phyloP scores from a whole-genome alignment of 1,140 invertebrate genomes.

The Hesperophylax magnus region DNA sequence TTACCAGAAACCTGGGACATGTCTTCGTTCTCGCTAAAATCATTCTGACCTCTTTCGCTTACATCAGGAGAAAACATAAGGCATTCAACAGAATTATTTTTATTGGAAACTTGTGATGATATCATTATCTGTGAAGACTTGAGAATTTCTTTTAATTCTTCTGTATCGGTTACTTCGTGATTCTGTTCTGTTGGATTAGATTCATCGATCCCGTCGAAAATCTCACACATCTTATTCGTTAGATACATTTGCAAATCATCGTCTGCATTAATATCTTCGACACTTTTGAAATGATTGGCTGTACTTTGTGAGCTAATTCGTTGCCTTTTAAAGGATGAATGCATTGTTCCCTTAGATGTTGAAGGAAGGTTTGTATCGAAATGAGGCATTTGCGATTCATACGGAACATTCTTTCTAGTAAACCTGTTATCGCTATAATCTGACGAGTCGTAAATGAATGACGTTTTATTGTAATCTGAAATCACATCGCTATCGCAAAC shows the following conservation, averaged over 20 bases:
- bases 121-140: background rate
- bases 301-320: background rate
- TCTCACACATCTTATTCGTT: too few species aligned
- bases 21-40: background rate
- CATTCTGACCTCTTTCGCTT: background rate
- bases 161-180: background rate
- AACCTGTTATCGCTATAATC: constrained; percentile 23
- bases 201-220: background rate
- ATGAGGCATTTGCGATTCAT: background rate
- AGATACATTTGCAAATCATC: too few species aligned
- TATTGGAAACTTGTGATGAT: background rate
- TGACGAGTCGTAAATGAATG: constrained; percentile 16
- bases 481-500: constrained; percentile 31
- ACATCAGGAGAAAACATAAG: background rate
- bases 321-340: background rate
- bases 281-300: too few species aligned
- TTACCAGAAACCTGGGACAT: background rate
- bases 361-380: constrained; percentile 7
- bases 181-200: background rate
- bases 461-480: constrained; percentile 4
- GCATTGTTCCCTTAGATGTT: background rate
- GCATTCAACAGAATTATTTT: too few species aligned
- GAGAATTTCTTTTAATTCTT: constrained; percentile 2
- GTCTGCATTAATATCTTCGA: too few species aligned
- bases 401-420: background rate